phyloP scores from a whole-genome alignment of 2,113 vertebrate genomes.

The Brachypteracias leptosomus region DNA sequence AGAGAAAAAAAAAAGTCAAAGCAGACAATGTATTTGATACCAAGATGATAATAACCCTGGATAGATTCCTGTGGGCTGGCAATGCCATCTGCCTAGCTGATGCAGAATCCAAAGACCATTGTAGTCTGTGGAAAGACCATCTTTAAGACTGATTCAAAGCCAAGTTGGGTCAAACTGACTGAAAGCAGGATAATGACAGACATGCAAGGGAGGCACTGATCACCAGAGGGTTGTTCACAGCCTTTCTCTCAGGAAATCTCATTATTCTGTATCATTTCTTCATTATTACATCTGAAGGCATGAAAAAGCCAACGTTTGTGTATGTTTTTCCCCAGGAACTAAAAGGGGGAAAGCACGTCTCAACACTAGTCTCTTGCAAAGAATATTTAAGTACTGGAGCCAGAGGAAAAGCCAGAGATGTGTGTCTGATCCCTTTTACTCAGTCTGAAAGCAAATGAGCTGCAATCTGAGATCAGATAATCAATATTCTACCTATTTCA shows the following conservation, averaged over 20 bases:
- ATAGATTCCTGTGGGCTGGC: conserved; percentile 30
- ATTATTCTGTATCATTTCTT: background rate
- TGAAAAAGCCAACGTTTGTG: background rate
- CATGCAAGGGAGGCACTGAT: background rate
- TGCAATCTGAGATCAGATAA: background rate
- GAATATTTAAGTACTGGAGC: background rate
- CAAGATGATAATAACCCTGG: conserved; percentile 16
- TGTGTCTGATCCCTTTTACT: background rate
- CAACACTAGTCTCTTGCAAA: background rate
- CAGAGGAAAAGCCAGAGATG: background rate
- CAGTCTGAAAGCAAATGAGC: background rate
- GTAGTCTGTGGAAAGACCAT: background rate
- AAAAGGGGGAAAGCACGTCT: background rate
- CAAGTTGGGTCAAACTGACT: background rate
- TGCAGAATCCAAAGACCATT: background rate
- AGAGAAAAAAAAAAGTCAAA: background rate
- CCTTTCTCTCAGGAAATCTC: background rate
- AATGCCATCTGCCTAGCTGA: conserved; percentile 48
- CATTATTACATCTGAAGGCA: background rate
- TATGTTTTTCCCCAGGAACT: background rate
- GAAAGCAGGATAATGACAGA: background rate
- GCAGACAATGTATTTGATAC: background rate
- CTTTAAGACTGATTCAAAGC: background rate
- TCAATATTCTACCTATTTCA: conserved; percentile 5
- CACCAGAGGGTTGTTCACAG: background rate